Evolutionary conservation across 1,140 invertebrate species (phyloP).

Genomic region (Apis dorsata): DNA sequence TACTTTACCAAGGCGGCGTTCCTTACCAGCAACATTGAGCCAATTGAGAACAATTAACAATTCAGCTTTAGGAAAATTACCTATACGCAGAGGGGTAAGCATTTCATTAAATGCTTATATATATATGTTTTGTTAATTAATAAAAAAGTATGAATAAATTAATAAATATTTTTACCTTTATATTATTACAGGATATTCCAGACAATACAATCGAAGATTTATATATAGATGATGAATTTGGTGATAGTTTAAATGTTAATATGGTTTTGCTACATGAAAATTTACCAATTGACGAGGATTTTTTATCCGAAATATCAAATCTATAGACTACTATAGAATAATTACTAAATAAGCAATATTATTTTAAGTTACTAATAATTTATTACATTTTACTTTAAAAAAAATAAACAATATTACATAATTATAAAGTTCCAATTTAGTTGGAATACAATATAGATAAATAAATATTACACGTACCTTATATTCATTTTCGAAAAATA

Average conservation of each 20-base stretch:
- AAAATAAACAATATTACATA: conserved; percentile 43
- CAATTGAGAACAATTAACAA: conserved; percentile 45
- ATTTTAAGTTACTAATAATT: conserved; percentile 45
- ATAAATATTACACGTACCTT: conserved; percentile 9
- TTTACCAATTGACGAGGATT: conserved; percentile 55
- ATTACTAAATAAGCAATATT: neutral
- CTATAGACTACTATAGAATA: conserved; percentile 36
- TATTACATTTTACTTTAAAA: conserved; percentile 43
- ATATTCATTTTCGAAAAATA: conserved; percentile 47
- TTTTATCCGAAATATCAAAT: conserved; percentile 59
- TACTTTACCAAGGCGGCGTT: conserved; percentile 61
- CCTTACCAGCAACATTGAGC: conserved; percentile 64
- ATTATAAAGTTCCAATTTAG: conserved; percentile 31
- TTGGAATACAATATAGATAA: conserved; percentile 24
- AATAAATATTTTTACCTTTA: neutral
- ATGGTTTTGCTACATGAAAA: conserved; percentile 68
- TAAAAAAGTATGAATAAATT: neutral
- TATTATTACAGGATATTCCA: conserved; percentile 57
- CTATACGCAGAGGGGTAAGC: conserved; percentile 62
- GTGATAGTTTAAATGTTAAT: conserved; percentile 68
- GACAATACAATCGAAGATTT: conserved; percentile 68
- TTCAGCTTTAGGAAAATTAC: conserved; percentile 57
- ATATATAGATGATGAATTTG: conserved; percentile 75
- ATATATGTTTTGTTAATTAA: neutral
- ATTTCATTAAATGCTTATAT: neutral